Evolutionary conservation across 2,888 invertebrate species (phyloP).

Genomic region (Meteorus cinctellus): DNA sequence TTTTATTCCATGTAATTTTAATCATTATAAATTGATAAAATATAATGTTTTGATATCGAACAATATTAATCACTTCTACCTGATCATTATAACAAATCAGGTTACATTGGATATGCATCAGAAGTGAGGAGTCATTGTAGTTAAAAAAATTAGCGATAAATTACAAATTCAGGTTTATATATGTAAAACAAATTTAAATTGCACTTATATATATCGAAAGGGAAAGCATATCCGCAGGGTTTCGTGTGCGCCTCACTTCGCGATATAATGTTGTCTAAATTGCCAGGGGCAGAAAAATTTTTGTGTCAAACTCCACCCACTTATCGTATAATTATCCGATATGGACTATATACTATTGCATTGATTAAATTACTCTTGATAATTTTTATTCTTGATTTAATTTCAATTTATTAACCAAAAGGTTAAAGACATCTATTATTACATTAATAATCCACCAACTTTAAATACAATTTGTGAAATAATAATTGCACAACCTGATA

Average conservation of each 20-base stretch:
- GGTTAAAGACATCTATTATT: not conserved
- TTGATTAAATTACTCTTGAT: constrained; percentile 6
- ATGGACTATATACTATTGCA: constrained; percentile 3
- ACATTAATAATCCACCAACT: too few species aligned
- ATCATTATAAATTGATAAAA: constrained; percentile 1
- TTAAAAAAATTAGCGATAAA: constrained; percentile 22
- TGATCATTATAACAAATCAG: not conserved
- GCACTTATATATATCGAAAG: constrained; percentile 35
- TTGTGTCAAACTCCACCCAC: constrained; percentile 44
- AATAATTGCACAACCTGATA: not conserved
- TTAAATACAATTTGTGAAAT: too few species aligned
- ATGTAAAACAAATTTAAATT: constrained; percentile 7
- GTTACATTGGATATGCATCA: not conserved
- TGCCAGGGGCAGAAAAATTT: constrained; percentile 44
- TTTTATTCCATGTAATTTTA: constrained; percentile 11
- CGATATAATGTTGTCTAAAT: constrained; percentile 47
- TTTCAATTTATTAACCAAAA: not conserved
- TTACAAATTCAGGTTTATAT: not conserved
- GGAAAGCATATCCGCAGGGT: constrained; percentile 52
- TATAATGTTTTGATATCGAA: not conserved
- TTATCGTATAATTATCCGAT: constrained; percentile 15
- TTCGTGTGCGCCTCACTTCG: constrained; percentile 41
- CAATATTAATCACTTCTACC: not conserved
- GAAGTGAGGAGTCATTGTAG: not conserved
- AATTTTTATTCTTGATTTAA: not conserved